Evolutionary conservation across 2,113 vertebrate species (phyloP), one percentile per base, ranked within the genome.

Genomic region (Gila orcuttii): DNA sequence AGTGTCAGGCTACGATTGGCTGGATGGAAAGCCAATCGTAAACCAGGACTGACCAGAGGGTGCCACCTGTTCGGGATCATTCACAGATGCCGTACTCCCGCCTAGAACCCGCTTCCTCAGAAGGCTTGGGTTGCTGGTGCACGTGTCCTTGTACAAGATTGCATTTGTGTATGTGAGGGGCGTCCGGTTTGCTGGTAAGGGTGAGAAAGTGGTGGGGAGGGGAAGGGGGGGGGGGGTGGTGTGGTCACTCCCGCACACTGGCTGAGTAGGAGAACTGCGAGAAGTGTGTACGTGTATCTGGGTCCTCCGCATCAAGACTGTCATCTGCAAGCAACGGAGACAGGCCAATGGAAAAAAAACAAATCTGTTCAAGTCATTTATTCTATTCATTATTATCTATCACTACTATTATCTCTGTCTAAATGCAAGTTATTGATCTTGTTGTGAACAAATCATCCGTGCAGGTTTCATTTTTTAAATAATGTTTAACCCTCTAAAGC

Each of bases 211-310:
- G 64, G 36, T 9, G 73, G 47, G 74, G 28, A 9, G 71, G 87
- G 66, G 15, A 33, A 33, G 80, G n/a, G 47, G 10, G 33, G 12
- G 57, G 42, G 42, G 7, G 8, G 42, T 42, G 42, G 60, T 69
- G 90, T 69, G 23, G 87, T 96, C 95, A 97, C 92, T 98, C 97
- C 55, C 97, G 95, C 90, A 98, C 96, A 94, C 95, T 96, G 92
- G 97, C 97, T 0, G 97, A 98, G 92, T 98, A 98, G 88, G 97
- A 98, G 93, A 98, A 98, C 94, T 98, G 97, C 52, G 97, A 97
- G 91, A 98, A 98, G 93, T 98, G 97, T 1, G 96, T 95, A 78
- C 96, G 95, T 91, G 97, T 96, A 90, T 97, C 96, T 0, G 95
- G 90, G 36, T 97, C 96, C 62, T 97, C 95, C 0, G 93, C 89